Conservation (phyloP, 2,797 vertebrate genomes). For the Aulostomus chinensis region DNA sequence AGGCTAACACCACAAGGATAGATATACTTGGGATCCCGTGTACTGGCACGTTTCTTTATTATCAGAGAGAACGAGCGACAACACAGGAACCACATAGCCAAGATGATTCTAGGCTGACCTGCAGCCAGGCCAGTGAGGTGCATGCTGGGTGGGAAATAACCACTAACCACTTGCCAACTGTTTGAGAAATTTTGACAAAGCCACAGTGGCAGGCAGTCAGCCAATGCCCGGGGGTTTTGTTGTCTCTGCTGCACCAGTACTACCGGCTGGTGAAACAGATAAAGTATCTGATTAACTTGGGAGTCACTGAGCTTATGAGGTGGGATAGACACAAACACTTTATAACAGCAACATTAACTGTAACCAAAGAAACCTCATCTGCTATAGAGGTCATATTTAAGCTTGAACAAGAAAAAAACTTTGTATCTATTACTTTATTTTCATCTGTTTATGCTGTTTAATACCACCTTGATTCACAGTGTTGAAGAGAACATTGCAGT, state of each 20-base stretch:
- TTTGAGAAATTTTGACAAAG: slow-evolving; percentile 42
- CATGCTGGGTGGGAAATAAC: slow-evolving; percentile 66
- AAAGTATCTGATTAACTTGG: slow-evolving; percentile 36
- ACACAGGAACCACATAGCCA: slow-evolving; percentile 8
- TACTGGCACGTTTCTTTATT: slow-evolving; percentile 27
- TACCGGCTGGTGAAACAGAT: slow-evolving; percentile 31
- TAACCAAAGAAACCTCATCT: slow-evolving; percentile 4
- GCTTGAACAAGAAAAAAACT: too few species aligned
- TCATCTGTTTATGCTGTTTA: too few species aligned
- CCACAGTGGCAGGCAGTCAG: slow-evolving; percentile 41
- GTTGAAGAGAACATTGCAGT: too few species aligned
- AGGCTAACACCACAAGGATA: slow-evolving; percentile 27
- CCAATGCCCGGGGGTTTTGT: slow-evolving; percentile 21
- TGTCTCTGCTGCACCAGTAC: slow-evolving; percentile 27
- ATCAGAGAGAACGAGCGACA: slow-evolving; percentile 21
- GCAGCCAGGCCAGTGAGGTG: slow-evolving; percentile 27
- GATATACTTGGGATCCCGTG: slow-evolving; percentile 8
- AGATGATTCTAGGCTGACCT: slow-evolving; percentile 40
- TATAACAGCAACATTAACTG: slow-evolving; percentile 3
- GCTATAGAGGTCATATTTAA: neutral
- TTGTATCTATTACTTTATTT: too few species aligned
- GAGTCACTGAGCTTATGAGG: slow-evolving; percentile 19
- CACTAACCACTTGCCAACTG: slow-evolving; percentile 57
- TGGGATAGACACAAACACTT: slow-evolving; percentile 6
- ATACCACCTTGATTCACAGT: too few species aligned